Base-by-base conservation (phyloP, 2,888 invertebrate genomes). In the Mesodorylaimus sp. region DNA sequence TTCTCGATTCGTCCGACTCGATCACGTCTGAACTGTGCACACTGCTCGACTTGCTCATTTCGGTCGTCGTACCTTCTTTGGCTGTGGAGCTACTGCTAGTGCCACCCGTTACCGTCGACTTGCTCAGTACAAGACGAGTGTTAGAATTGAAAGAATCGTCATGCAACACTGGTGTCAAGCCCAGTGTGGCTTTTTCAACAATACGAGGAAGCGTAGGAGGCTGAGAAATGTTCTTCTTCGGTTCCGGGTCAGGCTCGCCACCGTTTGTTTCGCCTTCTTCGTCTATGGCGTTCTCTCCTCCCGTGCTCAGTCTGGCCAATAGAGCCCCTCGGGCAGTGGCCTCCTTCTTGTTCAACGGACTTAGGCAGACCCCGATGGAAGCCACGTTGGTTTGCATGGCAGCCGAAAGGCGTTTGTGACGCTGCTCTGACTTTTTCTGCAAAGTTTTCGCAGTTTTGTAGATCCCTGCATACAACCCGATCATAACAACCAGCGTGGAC, bases 391-490 rank as follows among this genome's bases (percentile, higher is more conserved):
- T 3, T 45, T 29, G 36, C 53, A 86, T 68, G 1, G 85, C 85
- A 5, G 84, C 84, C 61, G 87, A 85, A 83, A 88, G 84, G 70
- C 91, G 88, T 28, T 86, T 77, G 64, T 91, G 87, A 60, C 93
- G 93, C 0, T 85, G 88, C 70, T 89, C 87, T 59, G 91, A 87
- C 66, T 89, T 88, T 67, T 86, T 85, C 67, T 93, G 91, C 83
- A 95, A 86, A 59, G 87, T 85, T 65, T 89, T 86, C 3, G 93
- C 95, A 37, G 89, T 91, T 66, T 86, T 85, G 68, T 93, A 95
- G 62, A 95, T 95, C 10, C 91, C 93, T 45, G 85, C 87, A 67
- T 99, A 99, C 10, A 99, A 75, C 52, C 87, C 80, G 65, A 93
- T 87, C 54, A 99, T 77, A 38, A 99, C 88, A 50, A 89, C 79